Percentiles rank a stretch among this genome's conserved stretches.
phyloP scores from a whole-genome alignment of 2,113 vertebrate species.

The Saimiri boliviensis region DNA sequence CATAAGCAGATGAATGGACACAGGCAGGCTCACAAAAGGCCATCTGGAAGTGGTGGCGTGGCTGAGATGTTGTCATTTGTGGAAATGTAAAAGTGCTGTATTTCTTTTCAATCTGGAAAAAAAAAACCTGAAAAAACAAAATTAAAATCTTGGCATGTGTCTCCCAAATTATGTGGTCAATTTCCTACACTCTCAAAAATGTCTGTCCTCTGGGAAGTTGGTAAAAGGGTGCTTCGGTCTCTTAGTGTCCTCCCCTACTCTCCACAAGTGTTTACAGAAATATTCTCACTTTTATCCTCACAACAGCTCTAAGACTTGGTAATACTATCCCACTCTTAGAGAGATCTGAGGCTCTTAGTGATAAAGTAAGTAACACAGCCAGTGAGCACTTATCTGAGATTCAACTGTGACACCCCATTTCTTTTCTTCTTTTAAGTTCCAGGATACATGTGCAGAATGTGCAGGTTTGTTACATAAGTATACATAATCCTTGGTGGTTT shows the following conservation, averaged over 20 bases:
- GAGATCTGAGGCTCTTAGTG: not conserved
- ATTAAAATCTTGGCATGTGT: not conserved
- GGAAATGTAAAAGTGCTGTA: fast-evolving
- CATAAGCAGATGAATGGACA: not conserved
- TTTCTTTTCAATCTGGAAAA: not conserved
- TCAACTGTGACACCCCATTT: too few relatives aligned
- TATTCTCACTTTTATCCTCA: not conserved
- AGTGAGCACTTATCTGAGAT: fast-evolving
- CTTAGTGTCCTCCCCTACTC: not conserved
- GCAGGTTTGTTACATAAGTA: too few relatives aligned
- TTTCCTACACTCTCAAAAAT: not conserved
- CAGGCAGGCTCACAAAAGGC: not conserved
- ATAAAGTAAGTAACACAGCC: too few relatives aligned
- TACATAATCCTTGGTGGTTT: too few relatives aligned
- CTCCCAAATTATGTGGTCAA: not conserved
- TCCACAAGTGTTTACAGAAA: not conserved
- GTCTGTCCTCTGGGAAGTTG: not conserved
- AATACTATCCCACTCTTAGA: not conserved
- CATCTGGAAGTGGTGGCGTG: not conserved
- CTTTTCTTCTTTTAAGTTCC: too few relatives aligned
- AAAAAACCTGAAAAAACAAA: not conserved
- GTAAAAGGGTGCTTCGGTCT: not conserved
- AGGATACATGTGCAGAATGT: too few relatives aligned
- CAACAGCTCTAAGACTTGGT: fast-evolving
- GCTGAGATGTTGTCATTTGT: not conserved